A percentile compares a stretch with the other conserved stretches of the same genome.
Conservation (phyloP, 2,113 vertebrate genomes). For the Platanista minor region DNA sequence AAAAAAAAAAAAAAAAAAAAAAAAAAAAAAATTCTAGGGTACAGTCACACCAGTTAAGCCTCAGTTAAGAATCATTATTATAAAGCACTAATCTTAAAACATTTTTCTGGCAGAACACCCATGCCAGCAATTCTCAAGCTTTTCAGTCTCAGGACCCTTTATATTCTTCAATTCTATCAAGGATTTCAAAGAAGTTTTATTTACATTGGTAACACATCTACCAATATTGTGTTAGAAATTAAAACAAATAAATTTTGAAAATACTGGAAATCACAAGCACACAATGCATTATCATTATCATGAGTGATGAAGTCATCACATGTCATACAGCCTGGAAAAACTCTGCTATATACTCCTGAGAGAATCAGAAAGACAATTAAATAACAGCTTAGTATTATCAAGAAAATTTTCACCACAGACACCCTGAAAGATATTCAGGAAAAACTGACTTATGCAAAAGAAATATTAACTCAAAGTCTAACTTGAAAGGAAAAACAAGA, state of each 20-base stretch:
- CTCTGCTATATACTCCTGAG: not conserved
- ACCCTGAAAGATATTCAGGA: not conserved
- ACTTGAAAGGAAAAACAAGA: not conserved
- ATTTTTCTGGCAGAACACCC: not conserved
- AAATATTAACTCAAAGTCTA: not conserved
- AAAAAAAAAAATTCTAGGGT: not conserved
- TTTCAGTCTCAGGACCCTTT: not conserved
- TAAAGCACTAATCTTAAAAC: not conserved
- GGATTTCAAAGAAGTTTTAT: not conserved
- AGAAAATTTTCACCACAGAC: not conserved
- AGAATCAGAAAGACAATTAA: not conserved
- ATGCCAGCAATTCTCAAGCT: not conserved
- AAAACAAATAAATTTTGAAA: not conserved
- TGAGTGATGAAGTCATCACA: not conserved
- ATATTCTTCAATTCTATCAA: not conserved
- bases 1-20: too few species aligned
- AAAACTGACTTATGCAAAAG: not conserved
- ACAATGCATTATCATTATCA: not conserved
- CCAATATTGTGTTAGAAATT: not conserved
- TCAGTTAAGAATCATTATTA: not conserved
- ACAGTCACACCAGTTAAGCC: not conserved
- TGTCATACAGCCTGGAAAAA: not conserved
- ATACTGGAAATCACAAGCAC: not conserved
- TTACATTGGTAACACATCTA: not conserved
- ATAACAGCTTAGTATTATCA: not conserved